phyloP scores from a whole-genome alignment of 1,140 invertebrate genomes.

The Caerostris darwini region DNA sequence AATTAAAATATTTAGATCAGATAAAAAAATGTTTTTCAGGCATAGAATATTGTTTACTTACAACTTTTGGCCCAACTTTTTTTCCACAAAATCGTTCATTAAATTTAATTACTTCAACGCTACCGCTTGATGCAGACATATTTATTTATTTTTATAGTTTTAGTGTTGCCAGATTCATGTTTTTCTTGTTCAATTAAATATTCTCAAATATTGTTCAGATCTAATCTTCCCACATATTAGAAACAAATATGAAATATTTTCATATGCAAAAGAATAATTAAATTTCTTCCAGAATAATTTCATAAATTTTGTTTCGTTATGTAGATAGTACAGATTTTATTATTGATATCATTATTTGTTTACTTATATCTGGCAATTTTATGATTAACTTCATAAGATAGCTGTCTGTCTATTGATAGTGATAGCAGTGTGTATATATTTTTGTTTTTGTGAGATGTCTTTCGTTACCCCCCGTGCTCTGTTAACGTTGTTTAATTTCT shows the following conservation, averaged over 20 bases:
- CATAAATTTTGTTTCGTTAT: no score
- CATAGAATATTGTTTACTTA: not conserved
- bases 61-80: conserved; percentile 56
- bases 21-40: no score
- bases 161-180: not conserved
- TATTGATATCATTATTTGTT: no score
- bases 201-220: not conserved
- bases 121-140: not conserved
- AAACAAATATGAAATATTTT: not conserved
- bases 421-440: conserved; percentile 59
- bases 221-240: not conserved
- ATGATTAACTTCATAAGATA: conserved; percentile 36
- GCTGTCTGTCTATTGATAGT: conserved; percentile 71
- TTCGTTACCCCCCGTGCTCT: conserved; percentile 31
- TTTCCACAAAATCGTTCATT: conserved; percentile 63
- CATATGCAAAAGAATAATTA: no score
- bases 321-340: no score
- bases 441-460: conserved; percentile 50
- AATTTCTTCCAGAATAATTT: no score
- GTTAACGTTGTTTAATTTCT: not conserved
- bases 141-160: conserved; percentile 4
- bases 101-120: conserved; percentile 50
- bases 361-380: conserved; percentile 38
- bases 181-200: not conserved
- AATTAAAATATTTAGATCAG: no score